phyloP scores from a whole-genome alignment of 2,113 vertebrate species.

The Lanius collurio region DNA sequence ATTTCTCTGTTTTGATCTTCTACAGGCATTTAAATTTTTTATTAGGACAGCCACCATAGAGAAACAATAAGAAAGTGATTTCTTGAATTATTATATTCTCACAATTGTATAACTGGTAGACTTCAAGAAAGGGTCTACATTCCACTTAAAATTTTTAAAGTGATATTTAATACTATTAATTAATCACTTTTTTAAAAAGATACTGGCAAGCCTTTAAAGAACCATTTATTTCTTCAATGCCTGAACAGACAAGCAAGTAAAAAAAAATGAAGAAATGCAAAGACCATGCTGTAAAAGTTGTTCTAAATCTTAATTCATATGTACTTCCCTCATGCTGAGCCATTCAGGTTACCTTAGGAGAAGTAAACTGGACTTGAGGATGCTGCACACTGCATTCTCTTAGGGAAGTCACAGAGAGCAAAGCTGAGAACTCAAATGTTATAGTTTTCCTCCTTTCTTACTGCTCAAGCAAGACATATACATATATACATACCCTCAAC shows the following conservation, averaged over 20 bases:
- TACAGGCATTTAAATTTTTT: constrained; percentile 13
- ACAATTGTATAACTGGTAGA: background rate
- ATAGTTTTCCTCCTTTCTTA: background rate
- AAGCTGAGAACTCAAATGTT: background rate
- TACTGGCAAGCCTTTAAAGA: background rate
- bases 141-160: background rate
- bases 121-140: background rate
- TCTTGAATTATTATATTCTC: background rate
- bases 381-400: background rate
- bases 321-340: background rate
- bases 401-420: background rate
- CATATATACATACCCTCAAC: background rate
- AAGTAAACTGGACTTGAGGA: background rate
- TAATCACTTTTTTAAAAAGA: background rate
- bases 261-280: background rate
- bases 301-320: background rate
- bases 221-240: background rate
- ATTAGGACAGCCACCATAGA: background rate
- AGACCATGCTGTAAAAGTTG: background rate
- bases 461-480: background rate
- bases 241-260: background rate
- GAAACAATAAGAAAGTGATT: background rate
- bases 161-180: background rate
- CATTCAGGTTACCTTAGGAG: background rate
- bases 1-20: constrained; percentile 25